Conservation (phyloP, 1,140 invertebrate genomes). For the Drosophila prosaltans region DNA sequence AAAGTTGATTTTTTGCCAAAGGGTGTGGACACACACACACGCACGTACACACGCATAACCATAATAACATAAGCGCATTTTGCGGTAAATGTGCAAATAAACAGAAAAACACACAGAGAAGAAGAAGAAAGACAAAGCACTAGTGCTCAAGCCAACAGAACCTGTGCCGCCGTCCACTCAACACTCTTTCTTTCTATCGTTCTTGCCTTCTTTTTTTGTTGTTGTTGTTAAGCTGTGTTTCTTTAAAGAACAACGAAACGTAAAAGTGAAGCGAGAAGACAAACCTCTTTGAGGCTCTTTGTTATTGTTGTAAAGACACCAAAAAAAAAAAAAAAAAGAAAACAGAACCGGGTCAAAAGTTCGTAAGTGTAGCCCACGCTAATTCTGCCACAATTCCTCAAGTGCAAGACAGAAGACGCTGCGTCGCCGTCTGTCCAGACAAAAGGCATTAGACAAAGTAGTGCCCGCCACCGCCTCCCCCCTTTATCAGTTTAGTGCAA, state of each 20-base stretch:
- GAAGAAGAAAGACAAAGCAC: slow-evolving; percentile 25
- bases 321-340: slow-evolving; percentile 16
- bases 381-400: slow-evolving; percentile 71
- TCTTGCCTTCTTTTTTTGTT: no score
- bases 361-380: slow-evolving; percentile 49
- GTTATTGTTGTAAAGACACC: slow-evolving; percentile 51
- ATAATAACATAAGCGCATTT: slow-evolving; percentile 26
- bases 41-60: neutral
- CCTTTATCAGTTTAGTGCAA: slow-evolving; percentile 26
- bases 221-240: no score
- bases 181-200: no score
- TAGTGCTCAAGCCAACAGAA: neutral
- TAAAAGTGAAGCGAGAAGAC: slow-evolving; percentile 21
- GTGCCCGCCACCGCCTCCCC: no score
- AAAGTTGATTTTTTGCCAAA: slow-evolving; percentile 35
- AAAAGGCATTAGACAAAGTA: slow-evolving; percentile 36
- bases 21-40: slow-evolving; percentile 4
- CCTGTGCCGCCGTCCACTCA: no score
- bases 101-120: slow-evolving; percentile 8
- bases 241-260: neutral
- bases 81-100: slow-evolving; percentile 37
- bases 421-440: slow-evolving; percentile 38
- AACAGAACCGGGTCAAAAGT: slow-evolving; percentile 70
- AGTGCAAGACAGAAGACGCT: slow-evolving; percentile 55
- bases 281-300: slow-evolving; percentile 34